A percentile compares a stretch with the other conserved stretches of the same genome.
Evolutionary conservation across 1,140 invertebrate species (phyloP).

Genomic region (Episyrphus balteatus): DNA sequence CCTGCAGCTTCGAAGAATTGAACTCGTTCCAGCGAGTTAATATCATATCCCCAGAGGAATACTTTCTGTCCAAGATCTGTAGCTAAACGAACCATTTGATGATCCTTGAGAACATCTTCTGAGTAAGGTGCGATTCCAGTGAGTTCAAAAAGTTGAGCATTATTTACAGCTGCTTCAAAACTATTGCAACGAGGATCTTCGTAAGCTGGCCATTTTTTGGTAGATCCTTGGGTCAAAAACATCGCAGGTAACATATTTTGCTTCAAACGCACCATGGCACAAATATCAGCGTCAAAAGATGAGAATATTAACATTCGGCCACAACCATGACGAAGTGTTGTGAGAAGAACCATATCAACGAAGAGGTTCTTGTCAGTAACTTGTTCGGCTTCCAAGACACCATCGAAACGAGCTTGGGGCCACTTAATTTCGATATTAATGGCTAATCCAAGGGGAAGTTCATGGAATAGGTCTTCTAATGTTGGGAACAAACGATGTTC

Average conservation of each 20-base stretch:
- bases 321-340: conserved; percentile 63
- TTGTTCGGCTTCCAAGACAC: conserved; percentile 76
- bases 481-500: conserved; percentile 91
- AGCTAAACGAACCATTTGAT: conserved; percentile 58
- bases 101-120: conserved; percentile 74
- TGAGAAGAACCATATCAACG: conserved; percentile 64
- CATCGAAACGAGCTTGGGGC: conserved; percentile 75
- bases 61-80: conserved; percentile 67
- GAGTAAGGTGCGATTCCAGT: conserved; percentile 84
- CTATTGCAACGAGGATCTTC: conserved; percentile 68
- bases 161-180: conserved; percentile 69
- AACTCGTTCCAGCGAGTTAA: conserved; percentile 75
- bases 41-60: conserved; percentile 93
- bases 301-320: conserved; percentile 79
- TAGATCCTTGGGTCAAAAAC: conserved; percentile 81
- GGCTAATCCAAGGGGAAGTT: conserved; percentile 69
- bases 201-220: conserved; percentile 67
- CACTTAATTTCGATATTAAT: conserved; percentile 96
- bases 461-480: conserved; percentile 67
- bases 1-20: conserved; percentile 74
- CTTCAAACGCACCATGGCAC: conserved; percentile 81
- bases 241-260: conserved; percentile 92
- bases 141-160: conserved; percentile 66
- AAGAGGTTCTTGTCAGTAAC: conserved; percentile 86
- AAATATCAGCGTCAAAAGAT: conserved; percentile 90